Evolutionary conservation across 2,888 invertebrate genomes (phyloP), one percentile per base, ranked within the genome.

Genomic region (Drosophila kokeensis): DNA sequence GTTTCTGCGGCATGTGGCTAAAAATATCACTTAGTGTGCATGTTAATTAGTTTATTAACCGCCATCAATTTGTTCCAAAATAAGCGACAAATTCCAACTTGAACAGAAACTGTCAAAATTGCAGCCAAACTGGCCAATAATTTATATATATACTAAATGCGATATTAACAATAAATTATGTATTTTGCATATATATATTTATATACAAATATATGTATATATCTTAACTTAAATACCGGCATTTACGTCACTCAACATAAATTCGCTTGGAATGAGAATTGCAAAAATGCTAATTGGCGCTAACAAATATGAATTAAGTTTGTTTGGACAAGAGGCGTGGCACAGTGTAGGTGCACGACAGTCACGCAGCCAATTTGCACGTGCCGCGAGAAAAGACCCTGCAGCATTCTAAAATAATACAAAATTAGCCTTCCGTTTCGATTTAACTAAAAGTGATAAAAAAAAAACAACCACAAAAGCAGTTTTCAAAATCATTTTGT

Each of bases 31-130:
- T 76, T 70, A 63, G 57, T 75, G 50, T 67, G 72, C 84, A 77
- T 81, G 67, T 74, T 83, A 83, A 83, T 89, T 89, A 70, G 89
- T 83, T 83, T 87, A 81, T 83, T 83, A 81, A 83, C 83, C 89
- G 77, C 66, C 49, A 59, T 64, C 49, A 52, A 65, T 79, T 79
- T 61, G 58, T 65, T 84, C 49, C 38, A 29, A 55, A 40, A 48
- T 40, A 57, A 55, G 42, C 32, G 49, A 38, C 24, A 40, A 21
- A 32, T n/a, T 40, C 29, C 54, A 45, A 29, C 53, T 69, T 42
- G 15, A 42, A 69, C 24, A 21, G 48, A 58, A 40, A 24, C 21
- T 58, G 61, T 61, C 58, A 40, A 66, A 40, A 34, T 40, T 66
- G 67, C 67, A 50, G 38, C 65, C 50, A 67, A 58, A 40, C 59